These are phyloP conservation scores for Zaprionus nigranus DNA, from an alignment of 1,140 invertebrate species.

Conservation along the genomic window DNA sequence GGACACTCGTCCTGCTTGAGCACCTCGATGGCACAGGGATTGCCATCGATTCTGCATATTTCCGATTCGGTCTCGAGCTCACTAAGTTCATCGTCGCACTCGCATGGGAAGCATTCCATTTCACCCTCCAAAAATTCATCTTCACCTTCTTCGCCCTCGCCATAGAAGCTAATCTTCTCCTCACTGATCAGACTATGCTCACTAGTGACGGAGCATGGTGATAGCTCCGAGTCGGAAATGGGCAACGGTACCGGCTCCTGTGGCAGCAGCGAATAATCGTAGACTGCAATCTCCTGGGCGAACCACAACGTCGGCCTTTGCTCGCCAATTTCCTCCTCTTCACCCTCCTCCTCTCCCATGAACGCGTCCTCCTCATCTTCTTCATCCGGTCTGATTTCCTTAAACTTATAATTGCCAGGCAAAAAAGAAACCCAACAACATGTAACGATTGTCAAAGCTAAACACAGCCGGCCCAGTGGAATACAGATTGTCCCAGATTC, in stretches of 20 bases:
- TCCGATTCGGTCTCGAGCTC: slow-evolving; percentile 63
- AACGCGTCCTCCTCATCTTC: slow-evolving; percentile 2
- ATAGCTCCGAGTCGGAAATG: slow-evolving; percentile 86
- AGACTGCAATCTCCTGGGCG: slow-evolving; percentile 87
- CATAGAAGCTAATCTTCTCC: slow-evolving; percentile 61
- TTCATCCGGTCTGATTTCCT: neutral
- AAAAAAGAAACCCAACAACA: slow-evolving; percentile 88
- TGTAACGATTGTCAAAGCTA: slow-evolving; percentile 88
- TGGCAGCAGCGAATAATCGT: slow-evolving; percentile 88
- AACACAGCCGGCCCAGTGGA: slow-evolving; percentile 89
- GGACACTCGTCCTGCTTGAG: slow-evolving; percentile 60
- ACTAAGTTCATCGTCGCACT: slow-evolving; percentile 62
- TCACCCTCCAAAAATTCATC: slow-evolving; percentile 69
- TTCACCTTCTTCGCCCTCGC: slow-evolving; percentile 80
- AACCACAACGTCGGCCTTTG: slow-evolving; percentile 86
- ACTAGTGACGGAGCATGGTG: slow-evolving; percentile 78
- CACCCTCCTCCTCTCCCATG: slow-evolving; percentile 85
- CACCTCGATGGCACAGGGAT: slow-evolving; percentile 74
- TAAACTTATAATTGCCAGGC: slow-evolving; percentile 41
- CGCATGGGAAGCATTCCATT: slow-evolving; percentile 68
- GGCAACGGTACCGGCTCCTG: slow-evolving; percentile 87
- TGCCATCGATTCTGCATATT: slow-evolving; percentile 59
- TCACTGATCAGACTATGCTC: slow-evolving; percentile 53
- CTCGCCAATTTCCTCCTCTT: slow-evolving; percentile 68
- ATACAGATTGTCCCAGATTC: slow-evolving; percentile 87